These are phyloP conservation scores for Melanotaenia trifasciata DNA, from an alignment of 2,797 vertebrate species.

Conservation along the genomic window DNA sequence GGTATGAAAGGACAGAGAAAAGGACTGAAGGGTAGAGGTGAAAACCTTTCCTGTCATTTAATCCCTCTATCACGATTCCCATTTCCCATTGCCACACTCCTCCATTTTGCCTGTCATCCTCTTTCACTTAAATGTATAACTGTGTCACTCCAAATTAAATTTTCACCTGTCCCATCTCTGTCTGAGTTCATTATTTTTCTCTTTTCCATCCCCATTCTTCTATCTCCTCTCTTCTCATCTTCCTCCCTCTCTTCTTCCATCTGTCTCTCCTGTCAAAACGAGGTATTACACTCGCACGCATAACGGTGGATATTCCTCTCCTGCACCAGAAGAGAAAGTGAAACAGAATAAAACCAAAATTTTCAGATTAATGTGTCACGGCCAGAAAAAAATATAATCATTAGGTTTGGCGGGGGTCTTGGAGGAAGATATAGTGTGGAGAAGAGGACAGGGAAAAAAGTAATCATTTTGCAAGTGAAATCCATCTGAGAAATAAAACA, in stretches of 20 bases:
- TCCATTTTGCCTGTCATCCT: constrained; percentile 47
- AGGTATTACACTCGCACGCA: constrained; percentile 47
- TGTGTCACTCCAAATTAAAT: constrained; percentile 61
- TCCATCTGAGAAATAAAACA: constrained; percentile 21
- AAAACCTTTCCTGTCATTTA: constrained; percentile 64
- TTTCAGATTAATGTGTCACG: constrained; percentile 59
- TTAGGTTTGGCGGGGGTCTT: constrained; percentile 7
- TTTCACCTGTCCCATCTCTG: constrained; percentile 43
- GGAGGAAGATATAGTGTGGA: neutral
- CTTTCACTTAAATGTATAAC: constrained; percentile 55
- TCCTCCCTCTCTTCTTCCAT: constrained; percentile 10
- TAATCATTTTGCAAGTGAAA: constrained; percentile 8
- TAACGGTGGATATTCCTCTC: constrained; percentile 30
- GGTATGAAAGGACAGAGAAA: constrained; percentile 41
- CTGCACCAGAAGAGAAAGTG: constrained; percentile 31
- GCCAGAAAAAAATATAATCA: constrained; percentile 44
- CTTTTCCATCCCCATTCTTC: constrained; percentile 39
- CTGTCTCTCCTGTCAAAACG: constrained; percentile 58
- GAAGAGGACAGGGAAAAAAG: neutral
- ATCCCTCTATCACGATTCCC: constrained; percentile 63
- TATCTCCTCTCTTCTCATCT: constrained; percentile 15
- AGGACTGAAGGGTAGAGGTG: constrained; percentile 38
- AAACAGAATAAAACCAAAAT: constrained; percentile 52
- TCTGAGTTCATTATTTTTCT: constrained; percentile 60
- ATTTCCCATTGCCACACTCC: constrained; percentile 43